Evolutionary conservation across 1,140 invertebrate species (phyloP), one percentile per base, ranked within the genome.

Genomic region (Zaprionus ghesquierei): DNA sequence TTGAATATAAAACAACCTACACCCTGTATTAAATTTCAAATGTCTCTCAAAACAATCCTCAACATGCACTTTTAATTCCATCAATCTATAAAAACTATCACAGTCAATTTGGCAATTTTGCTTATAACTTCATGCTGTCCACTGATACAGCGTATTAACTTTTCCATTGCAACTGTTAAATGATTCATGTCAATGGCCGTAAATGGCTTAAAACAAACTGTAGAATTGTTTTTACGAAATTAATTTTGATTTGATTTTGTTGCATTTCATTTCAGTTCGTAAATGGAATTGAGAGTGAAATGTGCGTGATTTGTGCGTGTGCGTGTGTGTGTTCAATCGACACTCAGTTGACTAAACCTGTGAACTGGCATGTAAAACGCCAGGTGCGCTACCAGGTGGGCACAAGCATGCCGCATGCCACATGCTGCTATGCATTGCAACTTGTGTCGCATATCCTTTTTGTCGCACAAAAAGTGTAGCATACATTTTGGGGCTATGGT

Each of bases 401-500:
- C 33, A 35, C 33, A 35, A 33, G 31, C 41, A 20, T n/a, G n/a
- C n/a, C n/a, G n/a, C 41, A 20, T 44, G 15, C 15, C 18, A 44
- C 41, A 44, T 20, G 15, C 8, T 18, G 35, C 35, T 38, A 2
- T 6, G 12, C 18, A 20, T 20, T 46, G 41, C 41, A 20, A 38
- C 13, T 15, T 38, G 35, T n/a, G 35, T 5, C 35, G 35, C 13
- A 53, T 27, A 22, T 31, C 22, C 51, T 15, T 41, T 66, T 54
- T 68, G 22, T 58, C 18, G 25, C 61, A 60, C 55, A 71, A 59
- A 59, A 41, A 41, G 9, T 69, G 59, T 70, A 65, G 75, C 71
- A 77, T 70, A 75, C 65, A 70, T 77, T 77, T 75, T 56, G 29
- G 75, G 65, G 50, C 50, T 22, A 60, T 72, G 62, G 66, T 58